Base-by-base conservation (phyloP, 2,888 invertebrate species). In the Parascotia fuliginaria region DNA sequence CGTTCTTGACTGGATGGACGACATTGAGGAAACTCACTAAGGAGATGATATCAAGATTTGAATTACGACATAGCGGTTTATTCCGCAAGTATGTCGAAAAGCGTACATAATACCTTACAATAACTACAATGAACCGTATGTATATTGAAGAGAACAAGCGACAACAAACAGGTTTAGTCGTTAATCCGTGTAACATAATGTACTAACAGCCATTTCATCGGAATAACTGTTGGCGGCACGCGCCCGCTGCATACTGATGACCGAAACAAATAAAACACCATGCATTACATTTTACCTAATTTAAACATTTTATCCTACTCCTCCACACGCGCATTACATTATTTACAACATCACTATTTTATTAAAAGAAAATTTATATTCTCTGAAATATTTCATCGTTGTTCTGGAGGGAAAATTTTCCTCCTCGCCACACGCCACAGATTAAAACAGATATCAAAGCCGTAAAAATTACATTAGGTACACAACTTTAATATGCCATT, bases 131-230 rank as follows among this genome's bases (percentile, higher is more conserved):
- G 24, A 24, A 9, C 1, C 6, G 24, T 7, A 24, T 7, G 24
- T 6, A 7, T 24, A 7, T 24, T 24, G 24, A 16, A 19, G 28
- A 44, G 11, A 32, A 32, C 32, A 22, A 22, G 22, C 14, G 13
- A 0, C 53, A 60, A 39, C 61, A 73, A 72, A 75, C 64, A 67
- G 70, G 75, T 75, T 75, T 73, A 73, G 65, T 61, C 65, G 68
- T 60, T 74, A 75, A 77, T 69, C 70, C 70, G 59, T 29, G 38
- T 49, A 55, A 51, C 42, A 37, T 49, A 62, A 56, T 31, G 59
- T 63, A 65, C 63, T 60, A 66, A 83, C 85, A 78, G 86, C 85
- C 85, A 86, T 66, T 84, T 84, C 81, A 69, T 68, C 66, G 78
- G 85, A 87, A 85, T 85, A 88, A 87, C 89, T 81, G 88, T 85